Percentiles rank a stretch among this genome's conserved stretches.
Conservation (phyloP, 2,113 vertebrate genomes). For the Sakesphorus luctuosus region DNA sequence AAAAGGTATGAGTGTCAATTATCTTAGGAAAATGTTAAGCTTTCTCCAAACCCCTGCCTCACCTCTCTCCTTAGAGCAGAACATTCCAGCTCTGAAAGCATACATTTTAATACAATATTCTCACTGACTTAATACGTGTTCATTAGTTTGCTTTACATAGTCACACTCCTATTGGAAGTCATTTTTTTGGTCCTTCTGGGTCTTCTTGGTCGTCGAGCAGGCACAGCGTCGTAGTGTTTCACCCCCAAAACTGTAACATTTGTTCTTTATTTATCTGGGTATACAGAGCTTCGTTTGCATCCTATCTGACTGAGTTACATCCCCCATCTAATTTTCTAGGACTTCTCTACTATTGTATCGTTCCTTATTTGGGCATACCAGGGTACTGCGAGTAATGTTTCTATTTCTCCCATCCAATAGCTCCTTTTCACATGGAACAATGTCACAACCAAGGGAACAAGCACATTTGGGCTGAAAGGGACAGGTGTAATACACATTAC, state of each 20-base stretch:
- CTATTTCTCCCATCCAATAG: background rate
- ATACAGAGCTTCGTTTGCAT: background rate
- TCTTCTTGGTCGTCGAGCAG: background rate
- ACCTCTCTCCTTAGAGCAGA: background rate
- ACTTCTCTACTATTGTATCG: background rate
- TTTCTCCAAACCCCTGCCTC: background rate
- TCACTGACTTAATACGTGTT: background rate
- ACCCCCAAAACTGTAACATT: background rate
- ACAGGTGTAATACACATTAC: conserved; percentile 41
- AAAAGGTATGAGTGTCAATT: background rate
- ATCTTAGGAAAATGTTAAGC: background rate
- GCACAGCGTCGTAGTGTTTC: background rate
- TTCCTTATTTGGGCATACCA: background rate
- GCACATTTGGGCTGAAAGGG: background rate
- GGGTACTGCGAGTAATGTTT: background rate
- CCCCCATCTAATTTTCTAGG: background rate
- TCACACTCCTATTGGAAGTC: no score
- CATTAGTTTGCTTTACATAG: background rate
- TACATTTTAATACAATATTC: background rate
- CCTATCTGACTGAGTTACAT: background rate
- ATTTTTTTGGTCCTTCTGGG: no score
- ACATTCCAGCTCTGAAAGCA: background rate
- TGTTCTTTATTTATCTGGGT: background rate
- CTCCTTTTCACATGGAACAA: background rate
- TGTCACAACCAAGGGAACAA: background rate